Base-by-base conservation (phyloP, 2,888 invertebrate genomes). In the Ecliptopera silaceata region DNA sequence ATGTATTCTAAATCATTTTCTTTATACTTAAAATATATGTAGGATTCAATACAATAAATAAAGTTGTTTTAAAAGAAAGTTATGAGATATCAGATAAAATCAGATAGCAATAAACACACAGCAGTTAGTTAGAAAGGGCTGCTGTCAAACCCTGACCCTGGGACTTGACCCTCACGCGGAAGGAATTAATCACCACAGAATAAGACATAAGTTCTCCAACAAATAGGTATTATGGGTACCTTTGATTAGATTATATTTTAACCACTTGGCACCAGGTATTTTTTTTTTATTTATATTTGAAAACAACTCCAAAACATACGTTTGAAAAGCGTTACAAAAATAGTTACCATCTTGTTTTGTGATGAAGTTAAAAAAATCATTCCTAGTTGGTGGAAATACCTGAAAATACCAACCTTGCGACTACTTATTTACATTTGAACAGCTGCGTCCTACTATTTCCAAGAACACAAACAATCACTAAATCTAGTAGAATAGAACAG, bases 111-210 rank as follows among this genome's bases (percentile, higher is more conserved):
- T 36, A 46, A 48, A 36, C 36, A 41, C 36, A 45, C 38, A 48
- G 29, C 34, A 45, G 47, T 47, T 31, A 54, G 63, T 58, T 69
- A 70, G 67, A 67, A 71, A 69, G 69, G 70, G 69, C 67, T 68
- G 65, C 69, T 70, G 74, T 77, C 77, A 76, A 75, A 71, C 69
- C 77, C 68, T 84, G 87, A 88, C 88, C 88, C 73, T 74, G 77
- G 77, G 75, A 67, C 75, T 79, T 87, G 88, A 88, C 87, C 88
- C 86, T 79, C 72, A 78, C 79, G 75, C 86, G 88, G 89, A 89
- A 88, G 88, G 82, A 79, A 82, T 84, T 85, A 87, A 87, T 89
- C 86, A 86, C 54, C 41, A 54, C 31, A 59, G 58, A 59, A 54
- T 46, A 47, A 15, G 22, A 39, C 17, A 47, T 32, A 50, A 45